A percentile compares a stretch with the other conserved stretches of the same genome.
phyloP scores from a whole-genome alignment of 2,797 vertebrate species.

The Sciurus carolinensis region DNA sequence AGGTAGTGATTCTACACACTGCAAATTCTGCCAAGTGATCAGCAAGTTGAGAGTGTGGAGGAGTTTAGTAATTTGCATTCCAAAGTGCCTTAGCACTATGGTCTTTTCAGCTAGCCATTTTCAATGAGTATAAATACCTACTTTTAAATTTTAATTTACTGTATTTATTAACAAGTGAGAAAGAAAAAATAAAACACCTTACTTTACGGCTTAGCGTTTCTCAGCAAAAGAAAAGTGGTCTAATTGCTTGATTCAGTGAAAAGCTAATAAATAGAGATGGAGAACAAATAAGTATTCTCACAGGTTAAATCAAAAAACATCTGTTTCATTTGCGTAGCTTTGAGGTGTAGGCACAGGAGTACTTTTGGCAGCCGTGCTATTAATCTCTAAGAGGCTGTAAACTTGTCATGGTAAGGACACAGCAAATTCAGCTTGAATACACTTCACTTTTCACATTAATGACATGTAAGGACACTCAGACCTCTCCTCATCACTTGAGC shows the following conservation, averaged over 20 bases:
- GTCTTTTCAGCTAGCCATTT: neutral
- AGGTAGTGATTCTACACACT: neutral
- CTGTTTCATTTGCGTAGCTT: slow-evolving; percentile 61
- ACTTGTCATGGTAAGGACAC: slow-evolving; percentile 61
- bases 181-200: neutral
- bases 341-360: neutral
- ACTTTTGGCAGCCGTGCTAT: neutral
- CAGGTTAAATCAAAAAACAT: slow-evolving; percentile 14
- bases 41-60: neutral
- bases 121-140: neutral
- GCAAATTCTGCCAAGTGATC: neutral
- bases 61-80: neutral
- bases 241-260: slow-evolving; percentile 36
- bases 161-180: neutral
- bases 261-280: slow-evolving; percentile 41
- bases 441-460: slow-evolving; percentile 70
- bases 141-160: neutral
- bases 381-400: slow-evolving; percentile 67
- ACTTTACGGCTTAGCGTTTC: neutral
- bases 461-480: neutral
- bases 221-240: neutral
- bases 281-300: slow-evolving; percentile 58
- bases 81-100: neutral
- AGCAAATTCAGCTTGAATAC: slow-evolving; percentile 55
- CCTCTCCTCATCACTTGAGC: slow-evolving; percentile 35